These are phyloP conservation scores for Octomys mimax DNA, from an alignment of 2,797 vertebrate genomes.

Conservation along the genomic window DNA sequence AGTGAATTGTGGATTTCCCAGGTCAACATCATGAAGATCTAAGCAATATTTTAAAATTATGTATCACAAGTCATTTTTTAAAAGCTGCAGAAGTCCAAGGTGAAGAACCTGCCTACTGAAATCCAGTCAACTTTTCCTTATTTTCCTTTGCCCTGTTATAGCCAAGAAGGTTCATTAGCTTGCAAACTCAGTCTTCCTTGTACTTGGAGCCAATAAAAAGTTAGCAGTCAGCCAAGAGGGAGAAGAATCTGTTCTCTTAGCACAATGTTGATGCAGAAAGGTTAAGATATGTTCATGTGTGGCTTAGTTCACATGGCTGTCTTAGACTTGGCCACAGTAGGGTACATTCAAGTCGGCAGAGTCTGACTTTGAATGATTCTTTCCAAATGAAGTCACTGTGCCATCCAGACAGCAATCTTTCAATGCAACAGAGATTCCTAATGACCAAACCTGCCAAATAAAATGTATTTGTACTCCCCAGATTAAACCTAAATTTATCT, in stretches of 20 bases:
- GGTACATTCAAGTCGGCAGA: not conserved
- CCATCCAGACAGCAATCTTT: not conserved
- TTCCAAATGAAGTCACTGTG: not conserved
- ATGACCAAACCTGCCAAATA: not conserved
- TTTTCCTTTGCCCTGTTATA: not conserved
- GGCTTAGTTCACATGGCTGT: not conserved
- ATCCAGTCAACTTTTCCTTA: not conserved
- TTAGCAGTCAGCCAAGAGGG: not conserved
- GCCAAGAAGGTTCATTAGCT: not conserved
- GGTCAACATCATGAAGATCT: slow-evolving; percentile 7
- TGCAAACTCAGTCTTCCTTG: slow-evolving; percentile 7
- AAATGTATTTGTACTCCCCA: not conserved
- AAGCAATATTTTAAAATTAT: slow-evolving; percentile 39
- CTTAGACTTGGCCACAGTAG: not conserved
- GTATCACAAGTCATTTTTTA: slow-evolving; percentile 34
- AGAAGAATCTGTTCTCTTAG: not conserved
- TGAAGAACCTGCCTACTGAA: not conserved
- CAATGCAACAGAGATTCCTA: not conserved
- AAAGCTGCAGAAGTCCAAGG: not conserved
- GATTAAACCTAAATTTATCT: not conserved
- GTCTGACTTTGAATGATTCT: not conserved
- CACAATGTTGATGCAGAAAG: not conserved
- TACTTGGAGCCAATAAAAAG: not conserved
- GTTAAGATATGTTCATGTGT: not conserved
- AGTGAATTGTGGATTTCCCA: slow-evolving; percentile 17